phyloP scores from a whole-genome alignment of 2,888 invertebrate species.

The Chymomyza amoena region DNA sequence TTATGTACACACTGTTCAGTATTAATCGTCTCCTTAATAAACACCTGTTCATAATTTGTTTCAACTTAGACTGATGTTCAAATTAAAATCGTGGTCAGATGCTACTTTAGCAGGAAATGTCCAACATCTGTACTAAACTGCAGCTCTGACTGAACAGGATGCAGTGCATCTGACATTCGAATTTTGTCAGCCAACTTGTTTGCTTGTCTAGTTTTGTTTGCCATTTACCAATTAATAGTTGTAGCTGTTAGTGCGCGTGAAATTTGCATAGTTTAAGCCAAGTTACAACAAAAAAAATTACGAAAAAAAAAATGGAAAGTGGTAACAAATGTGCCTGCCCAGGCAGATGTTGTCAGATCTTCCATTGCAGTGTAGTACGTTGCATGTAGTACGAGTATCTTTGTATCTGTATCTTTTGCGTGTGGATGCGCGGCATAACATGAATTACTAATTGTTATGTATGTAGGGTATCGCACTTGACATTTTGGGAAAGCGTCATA shows the following conservation, averaged over 20 bases:
- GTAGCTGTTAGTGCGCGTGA: slow-evolving; percentile 46
- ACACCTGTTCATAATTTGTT: no score
- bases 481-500: slow-evolving; percentile 1
- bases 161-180: neutral
- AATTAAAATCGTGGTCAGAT: no score
- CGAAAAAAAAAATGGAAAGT: neutral
- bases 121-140: neutral
- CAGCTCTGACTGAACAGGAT: neutral
- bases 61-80: no score
- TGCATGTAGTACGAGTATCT: no score
- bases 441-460: slow-evolving; percentile 65
- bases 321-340: neutral
- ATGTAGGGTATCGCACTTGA: slow-evolving; percentile 46
- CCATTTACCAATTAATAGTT: slow-evolving; percentile 70
- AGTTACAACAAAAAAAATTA: neutral
- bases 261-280: slow-evolving; percentile 53
- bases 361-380: slow-evolving; percentile 45
- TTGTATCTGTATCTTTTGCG: slow-evolving; percentile 27
- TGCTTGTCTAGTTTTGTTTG: slow-evolving; percentile 33
- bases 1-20: no score
- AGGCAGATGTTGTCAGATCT: slow-evolving; percentile 28
- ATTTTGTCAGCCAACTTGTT: neutral
- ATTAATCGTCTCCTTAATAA: no score
- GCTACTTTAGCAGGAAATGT: no score
- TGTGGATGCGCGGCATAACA: slow-evolving; percentile 29